phyloP scores from a whole-genome alignment of 2,113 vertebrate species.

The Mystacornis crossleyi region DNA sequence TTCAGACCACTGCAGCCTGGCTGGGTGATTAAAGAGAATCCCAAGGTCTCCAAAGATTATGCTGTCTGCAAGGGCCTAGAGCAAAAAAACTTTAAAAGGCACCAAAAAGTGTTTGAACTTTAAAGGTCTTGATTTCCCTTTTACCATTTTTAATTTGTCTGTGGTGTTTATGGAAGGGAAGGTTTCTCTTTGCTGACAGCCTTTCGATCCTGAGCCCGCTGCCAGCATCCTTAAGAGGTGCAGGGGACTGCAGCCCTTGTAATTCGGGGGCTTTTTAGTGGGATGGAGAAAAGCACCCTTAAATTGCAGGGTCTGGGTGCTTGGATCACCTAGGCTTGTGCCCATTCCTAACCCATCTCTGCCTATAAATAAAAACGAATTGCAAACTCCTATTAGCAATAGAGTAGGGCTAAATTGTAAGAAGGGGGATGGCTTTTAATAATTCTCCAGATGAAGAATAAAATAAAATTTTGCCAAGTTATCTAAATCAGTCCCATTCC shows the following conservation, averaged over 20 bases:
- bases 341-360: neutral
- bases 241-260: neutral
- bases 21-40: slow-evolving; percentile 76
- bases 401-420: neutral
- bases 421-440: neutral
- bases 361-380: neutral
- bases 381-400: neutral
- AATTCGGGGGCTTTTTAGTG: neutral
- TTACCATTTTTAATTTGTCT: slow-evolving; percentile 74
- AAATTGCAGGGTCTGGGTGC: neutral
- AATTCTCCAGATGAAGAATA: neutral
- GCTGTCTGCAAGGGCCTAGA: slow-evolving; percentile 71
- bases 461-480: neutral
- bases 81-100: slow-evolving; percentile 74
- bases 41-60: slow-evolving; percentile 74
- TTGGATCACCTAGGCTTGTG: neutral
- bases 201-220: neutral
- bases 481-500: neutral
- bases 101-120: slow-evolving; percentile 74
- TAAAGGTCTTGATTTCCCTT: slow-evolving; percentile 75
- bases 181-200: slow-evolving; percentile 52
- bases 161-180: slow-evolving; percentile 62
- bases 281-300: neutral
- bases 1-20: slow-evolving; percentile 70
- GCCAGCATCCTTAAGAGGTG: neutral